A percentile compares a stretch with the other conserved stretches of the same genome.
These are phyloP conservation scores for Apoda limacodes DNA, from an alignment of 2,888 invertebrate species.

Conservation along the genomic window DNA sequence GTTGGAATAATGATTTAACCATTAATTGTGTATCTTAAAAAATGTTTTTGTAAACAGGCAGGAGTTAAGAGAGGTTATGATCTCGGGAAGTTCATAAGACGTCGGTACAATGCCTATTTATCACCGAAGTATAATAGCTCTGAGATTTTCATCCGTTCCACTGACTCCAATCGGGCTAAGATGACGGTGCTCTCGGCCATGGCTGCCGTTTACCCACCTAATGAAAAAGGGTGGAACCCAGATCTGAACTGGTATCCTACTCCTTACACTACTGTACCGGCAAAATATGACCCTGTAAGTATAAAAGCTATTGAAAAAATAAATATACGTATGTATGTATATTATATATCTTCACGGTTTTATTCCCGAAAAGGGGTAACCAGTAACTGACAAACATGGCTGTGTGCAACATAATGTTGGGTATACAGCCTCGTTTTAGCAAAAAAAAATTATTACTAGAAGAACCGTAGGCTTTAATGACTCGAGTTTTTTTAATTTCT, in stretches of 20 bases:
- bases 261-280: constrained; percentile 32
- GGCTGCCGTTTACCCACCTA: constrained; percentile 29
- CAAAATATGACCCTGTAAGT: constrained; percentile 34
- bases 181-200: constrained; percentile 33
- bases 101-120: constrained; percentile 28
- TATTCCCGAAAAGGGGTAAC: too few relatives aligned
- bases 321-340: too few relatives aligned
- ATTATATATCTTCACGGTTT: too few relatives aligned
- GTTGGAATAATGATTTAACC: too few relatives aligned
- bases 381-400: too few relatives aligned
- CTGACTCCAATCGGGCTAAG: constrained; percentile 35
- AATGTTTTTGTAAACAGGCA: constrained; percentile 19
- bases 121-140: constrained; percentile 30
- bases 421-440: too few relatives aligned
- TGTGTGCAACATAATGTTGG: too few relatives aligned
- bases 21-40: too few relatives aligned
- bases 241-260: constrained; percentile 31
- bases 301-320: too few relatives aligned
- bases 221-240: constrained; percentile 24
- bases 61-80: constrained; percentile 27
- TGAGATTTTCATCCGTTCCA: constrained; percentile 36
- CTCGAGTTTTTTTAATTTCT: too few relatives aligned
- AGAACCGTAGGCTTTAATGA: too few relatives aligned
- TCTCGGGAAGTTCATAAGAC: constrained; percentile 25
- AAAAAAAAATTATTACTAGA: too few relatives aligned